Conservation (phyloP, 2,113 vertebrate genomes). For the Onychostoma macrolepis region DNA sequence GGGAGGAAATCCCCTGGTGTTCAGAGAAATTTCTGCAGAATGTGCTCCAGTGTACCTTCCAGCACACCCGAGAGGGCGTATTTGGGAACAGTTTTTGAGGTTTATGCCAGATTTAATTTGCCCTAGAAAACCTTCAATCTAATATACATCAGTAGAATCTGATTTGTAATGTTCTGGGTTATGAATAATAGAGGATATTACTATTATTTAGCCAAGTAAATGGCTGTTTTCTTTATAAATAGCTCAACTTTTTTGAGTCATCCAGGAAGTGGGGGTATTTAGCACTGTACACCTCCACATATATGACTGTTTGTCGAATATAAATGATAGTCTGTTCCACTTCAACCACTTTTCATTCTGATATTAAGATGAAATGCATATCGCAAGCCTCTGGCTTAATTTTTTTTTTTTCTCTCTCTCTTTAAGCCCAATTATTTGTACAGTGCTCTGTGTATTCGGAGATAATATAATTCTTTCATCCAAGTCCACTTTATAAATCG, state of each 20-base stretch:
- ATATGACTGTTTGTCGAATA: slow-evolving; percentile 19
- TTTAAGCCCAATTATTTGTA: slow-evolving; percentile 49
- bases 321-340: slow-evolving; percentile 10
- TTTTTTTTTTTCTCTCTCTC: neutral
- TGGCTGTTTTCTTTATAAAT: neutral
- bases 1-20: slow-evolving; percentile 7
- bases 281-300: neutral
- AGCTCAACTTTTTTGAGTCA: neutral
- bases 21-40: slow-evolving; percentile 5
- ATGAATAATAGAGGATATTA: neutral
- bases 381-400: slow-evolving; percentile 27
- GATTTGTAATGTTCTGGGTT: neutral
- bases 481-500: slow-evolving; percentile 34
- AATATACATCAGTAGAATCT: neutral
- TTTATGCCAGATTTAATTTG: slow-evolving; percentile 11
- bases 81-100: neutral
- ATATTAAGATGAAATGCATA: slow-evolving; percentile 30
- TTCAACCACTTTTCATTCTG: slow-evolving; percentile 17
- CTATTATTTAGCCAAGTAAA: neutral
- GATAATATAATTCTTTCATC: slow-evolving; percentile 36
- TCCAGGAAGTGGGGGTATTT: neutral
- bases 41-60: neutral
- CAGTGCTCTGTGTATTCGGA: slow-evolving; percentile 30
- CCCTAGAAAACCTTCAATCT: slow-evolving; percentile 10
- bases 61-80: neutral